Evolutionary conservation across 92 coral and sea anemone species (phyloP).

Genomic region (Meandrina meandrites): DNA sequence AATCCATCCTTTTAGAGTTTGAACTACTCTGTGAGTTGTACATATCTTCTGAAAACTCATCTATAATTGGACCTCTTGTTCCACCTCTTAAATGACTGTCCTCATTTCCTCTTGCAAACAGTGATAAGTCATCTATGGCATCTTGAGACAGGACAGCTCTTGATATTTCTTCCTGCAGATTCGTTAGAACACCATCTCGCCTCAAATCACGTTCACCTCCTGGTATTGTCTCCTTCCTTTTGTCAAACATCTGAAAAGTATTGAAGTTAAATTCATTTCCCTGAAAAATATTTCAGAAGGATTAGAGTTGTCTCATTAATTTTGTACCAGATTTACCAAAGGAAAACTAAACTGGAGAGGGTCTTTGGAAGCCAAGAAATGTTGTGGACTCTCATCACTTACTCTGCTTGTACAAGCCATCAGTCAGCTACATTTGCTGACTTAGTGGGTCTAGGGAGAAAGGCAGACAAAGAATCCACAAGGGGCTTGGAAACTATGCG

Average conservation of each 20-base stretch:
- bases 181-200: neutral
- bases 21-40: neutral
- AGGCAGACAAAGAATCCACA: neutral
- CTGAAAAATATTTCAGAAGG: conserved; percentile 20
- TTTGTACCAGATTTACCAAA: neutral
- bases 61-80: conserved; percentile 26
- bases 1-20: neutral
- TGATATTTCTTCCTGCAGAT: conserved; percentile 35
- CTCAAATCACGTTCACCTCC: neutral
- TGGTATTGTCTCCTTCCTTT: neutral
- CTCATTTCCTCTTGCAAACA: neutral
- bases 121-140: neutral
- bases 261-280: conserved; percentile 19
- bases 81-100: conserved; percentile 19
- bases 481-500: neutral
- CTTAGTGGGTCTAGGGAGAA: neutral
- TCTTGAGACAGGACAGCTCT: conserved; percentile 14
- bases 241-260: conserved; percentile 24
- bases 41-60: conserved; percentile 34
- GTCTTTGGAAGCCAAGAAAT: neutral
- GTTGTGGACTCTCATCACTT: neutral
- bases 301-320: neutral
- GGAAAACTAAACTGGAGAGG: no score
- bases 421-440: no score
- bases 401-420: neutral